Percentiles rank a stretch among this genome's conserved stretches.
These are phyloP conservation scores for Seladonia tumulorum DNA, from an alignment of 2,888 invertebrate species.

Conservation along the genomic window DNA sequence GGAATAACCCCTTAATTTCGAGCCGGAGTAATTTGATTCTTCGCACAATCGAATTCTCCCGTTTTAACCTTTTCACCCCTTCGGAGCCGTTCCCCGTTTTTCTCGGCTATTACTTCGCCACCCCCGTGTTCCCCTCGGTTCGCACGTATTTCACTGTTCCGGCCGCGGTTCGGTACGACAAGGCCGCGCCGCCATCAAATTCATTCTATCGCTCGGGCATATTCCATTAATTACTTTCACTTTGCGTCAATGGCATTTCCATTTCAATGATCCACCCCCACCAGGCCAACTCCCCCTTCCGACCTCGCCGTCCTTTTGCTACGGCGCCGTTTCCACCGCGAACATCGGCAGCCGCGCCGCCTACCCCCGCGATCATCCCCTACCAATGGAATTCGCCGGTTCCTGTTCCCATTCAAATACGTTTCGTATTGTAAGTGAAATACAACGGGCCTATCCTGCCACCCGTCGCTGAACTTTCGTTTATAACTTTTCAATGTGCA, in stretches of 20 bases:
- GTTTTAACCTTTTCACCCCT: slow-evolving; percentile 24
- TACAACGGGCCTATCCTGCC: slow-evolving; percentile 57
- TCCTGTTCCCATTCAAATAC: slow-evolving; percentile 63
- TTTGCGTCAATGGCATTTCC: slow-evolving; percentile 76
- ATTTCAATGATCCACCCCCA: slow-evolving; percentile 70
- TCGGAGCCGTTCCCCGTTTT: slow-evolving; percentile 6
- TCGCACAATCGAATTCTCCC: slow-evolving; percentile 4
- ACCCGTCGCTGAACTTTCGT: slow-evolving; percentile 22
- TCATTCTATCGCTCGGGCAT: slow-evolving; percentile 70
- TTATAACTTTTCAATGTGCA: not conserved
- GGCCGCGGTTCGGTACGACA: slow-evolving; percentile 48
- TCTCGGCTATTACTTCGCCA: slow-evolving; percentile 14
- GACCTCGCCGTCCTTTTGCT: slow-evolving; percentile 28
- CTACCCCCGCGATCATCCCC: slow-evolving; percentile 39
- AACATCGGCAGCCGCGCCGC: slow-evolving; percentile 47
- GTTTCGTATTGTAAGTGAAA: slow-evolving; percentile 67
- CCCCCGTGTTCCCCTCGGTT: not conserved
- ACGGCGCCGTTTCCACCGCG: slow-evolving; percentile 54
- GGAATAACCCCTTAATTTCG: not conserved
- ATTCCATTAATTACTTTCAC: slow-evolving; percentile 77
- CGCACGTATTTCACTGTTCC: slow-evolving; percentile 52
- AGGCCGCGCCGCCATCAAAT: slow-evolving; percentile 66
- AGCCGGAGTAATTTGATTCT: not conserved
- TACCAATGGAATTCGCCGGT: slow-evolving; percentile 62
- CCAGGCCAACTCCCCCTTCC: slow-evolving; percentile 33